Evolutionary conservation across 2,797 vertebrate genomes (phyloP).

Genomic region (Sarcoramphus papa): DNA sequence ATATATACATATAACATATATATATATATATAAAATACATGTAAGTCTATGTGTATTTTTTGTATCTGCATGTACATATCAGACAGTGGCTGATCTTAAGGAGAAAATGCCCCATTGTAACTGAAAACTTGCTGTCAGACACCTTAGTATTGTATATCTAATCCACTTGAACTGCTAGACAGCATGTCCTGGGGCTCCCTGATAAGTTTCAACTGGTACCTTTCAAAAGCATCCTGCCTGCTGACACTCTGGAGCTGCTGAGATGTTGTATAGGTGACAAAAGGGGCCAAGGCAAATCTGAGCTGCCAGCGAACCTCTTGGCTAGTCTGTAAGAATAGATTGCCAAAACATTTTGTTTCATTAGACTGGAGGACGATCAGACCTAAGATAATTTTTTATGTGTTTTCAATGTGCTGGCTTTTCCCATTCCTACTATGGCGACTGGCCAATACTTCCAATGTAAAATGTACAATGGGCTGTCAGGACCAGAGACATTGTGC

Average conservation of each 20-base stretch:
- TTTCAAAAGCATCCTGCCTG: not conserved
- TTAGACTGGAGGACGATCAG: not conserved
- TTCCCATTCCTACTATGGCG: not conserved
- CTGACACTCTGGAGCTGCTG: not conserved
- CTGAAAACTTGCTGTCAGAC: not conserved
- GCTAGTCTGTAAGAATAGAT: not conserved
- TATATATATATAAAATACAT: not conserved
- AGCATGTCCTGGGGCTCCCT: not conserved
- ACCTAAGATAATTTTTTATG: not conserved
- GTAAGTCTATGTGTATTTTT: not conserved
- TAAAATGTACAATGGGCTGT: not conserved
- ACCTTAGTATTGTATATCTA: not conserved
- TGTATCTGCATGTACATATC: not conserved
- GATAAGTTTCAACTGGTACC: not conserved
- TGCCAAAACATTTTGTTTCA: conserved; percentile 7
- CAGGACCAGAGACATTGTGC: not conserved
- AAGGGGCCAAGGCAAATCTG: not conserved
- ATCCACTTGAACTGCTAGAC: not conserved
- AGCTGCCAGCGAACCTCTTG: not conserved
- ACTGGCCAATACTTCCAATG: not conserved
- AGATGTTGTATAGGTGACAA: not conserved
- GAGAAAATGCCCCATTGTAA: not conserved
- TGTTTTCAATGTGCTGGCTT: not conserved
- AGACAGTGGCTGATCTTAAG: not conserved
- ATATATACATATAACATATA: too few species aligned